These are phyloP conservation scores for Zosterops lateralis DNA, from an alignment of 2,113 vertebrate genomes.

Conservation along the genomic window DNA sequence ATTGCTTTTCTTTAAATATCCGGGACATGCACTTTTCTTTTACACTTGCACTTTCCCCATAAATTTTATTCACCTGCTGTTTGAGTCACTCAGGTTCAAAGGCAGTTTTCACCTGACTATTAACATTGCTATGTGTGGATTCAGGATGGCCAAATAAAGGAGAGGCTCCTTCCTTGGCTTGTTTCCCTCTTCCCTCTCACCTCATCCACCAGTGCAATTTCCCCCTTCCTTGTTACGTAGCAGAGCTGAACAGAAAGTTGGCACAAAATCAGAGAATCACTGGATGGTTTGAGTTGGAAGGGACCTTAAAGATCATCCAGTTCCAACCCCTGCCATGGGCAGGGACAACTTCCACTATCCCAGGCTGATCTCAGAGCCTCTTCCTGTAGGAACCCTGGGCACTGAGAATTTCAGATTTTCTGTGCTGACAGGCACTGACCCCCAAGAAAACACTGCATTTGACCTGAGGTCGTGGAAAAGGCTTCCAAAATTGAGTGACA, in stretches of 20 bases:
- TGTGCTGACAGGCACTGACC: too few relatives aligned
- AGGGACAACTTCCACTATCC: not conserved
- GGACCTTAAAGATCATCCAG: not conserved
- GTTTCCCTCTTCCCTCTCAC: not conserved
- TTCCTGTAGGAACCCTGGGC: not conserved
- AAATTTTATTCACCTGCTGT: not conserved
- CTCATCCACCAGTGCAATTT: not conserved
- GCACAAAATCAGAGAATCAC: not conserved
- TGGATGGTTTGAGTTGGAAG: not conserved
- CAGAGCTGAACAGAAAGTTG: not conserved
- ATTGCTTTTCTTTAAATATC: not conserved
- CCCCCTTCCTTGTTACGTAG: not conserved
- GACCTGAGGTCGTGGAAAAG: too few relatives aligned
- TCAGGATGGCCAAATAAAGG: not conserved
- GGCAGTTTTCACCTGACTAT: not conserved
- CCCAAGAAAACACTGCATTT: too few relatives aligned
- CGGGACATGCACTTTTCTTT: not conserved
- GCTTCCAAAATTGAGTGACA: too few relatives aligned
- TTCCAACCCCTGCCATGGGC: not conserved
- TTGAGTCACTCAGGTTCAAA: not conserved
- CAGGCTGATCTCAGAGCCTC: not conserved
- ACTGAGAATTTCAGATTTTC: too few relatives aligned
- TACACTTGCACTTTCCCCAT: not conserved
- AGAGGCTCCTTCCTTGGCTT: not conserved
- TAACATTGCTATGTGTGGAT: not conserved